Evolutionary conservation across 2,113 vertebrate genomes (phyloP), one percentile per base, ranked within the genome.

Genomic region (Paratilapia polleni): DNA sequence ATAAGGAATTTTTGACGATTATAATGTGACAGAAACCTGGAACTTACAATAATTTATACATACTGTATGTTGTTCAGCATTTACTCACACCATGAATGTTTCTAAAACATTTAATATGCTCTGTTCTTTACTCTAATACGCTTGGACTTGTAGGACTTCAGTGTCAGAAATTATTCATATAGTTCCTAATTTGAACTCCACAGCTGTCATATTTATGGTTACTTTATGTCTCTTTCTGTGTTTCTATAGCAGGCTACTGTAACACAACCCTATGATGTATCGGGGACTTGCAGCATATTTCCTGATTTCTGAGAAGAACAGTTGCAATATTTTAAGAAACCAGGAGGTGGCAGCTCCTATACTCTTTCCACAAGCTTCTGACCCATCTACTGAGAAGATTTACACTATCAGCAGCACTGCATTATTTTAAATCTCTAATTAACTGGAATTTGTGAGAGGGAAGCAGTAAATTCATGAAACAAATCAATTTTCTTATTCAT

Each of bases 311-410:
- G 34, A 86, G 26, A 31, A 22, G 68, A 10, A 56, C 17, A 10
- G 52, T n/a, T 93, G 92, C 85, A 94, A 94, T 91, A 90, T 89
- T 24, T 26, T 3, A 77, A 86, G 19, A 78, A 31, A 83, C 95
- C 96, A 96, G 96, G 88, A 96, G 96, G 95, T 95, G 96, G 96
- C 95, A 95, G 94, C 94, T 94, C 68, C 82, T 95, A 89, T 89
- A 94, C 95, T 96, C 86, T 94, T 94, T 94, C 94, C 78, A 88
- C 85, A 79, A 75, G 60, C 86, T 66, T 64, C 22, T 63, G 36
- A 81, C 15, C 49, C 36, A 24, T 52, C 43, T 26, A 20, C 61
- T 22, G 28, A 38, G 47, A 13, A 56, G 52, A 70, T 38, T 43
- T n/a, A 28, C 19, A 20, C 31, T 58, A 60, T 38, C 43, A 49